Evolutionary conservation across 2,113 vertebrate species (phyloP).

Genomic region (Phalacrocorax pelagicus): DNA sequence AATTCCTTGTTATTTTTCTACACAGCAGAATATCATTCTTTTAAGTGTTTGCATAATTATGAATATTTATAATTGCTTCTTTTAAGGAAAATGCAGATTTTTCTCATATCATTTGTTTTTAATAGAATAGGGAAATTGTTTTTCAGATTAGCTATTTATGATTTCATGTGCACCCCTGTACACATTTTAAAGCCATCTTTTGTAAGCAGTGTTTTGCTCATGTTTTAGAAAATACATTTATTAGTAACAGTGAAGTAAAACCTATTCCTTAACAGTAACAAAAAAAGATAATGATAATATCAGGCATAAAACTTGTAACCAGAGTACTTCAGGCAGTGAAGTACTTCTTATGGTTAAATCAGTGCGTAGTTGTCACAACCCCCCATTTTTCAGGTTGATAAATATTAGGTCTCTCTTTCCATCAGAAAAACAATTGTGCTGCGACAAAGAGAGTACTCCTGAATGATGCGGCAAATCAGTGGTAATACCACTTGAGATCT

Average conservation of each 20-base stretch:
- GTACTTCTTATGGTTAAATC: neutral
- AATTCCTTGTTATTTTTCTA: neutral
- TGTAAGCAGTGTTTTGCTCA: neutral
- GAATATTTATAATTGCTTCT: neutral
- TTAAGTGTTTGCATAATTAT: neutral
- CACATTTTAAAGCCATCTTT: neutral
- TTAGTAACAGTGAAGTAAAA: neutral
- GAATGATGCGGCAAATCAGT: neutral
- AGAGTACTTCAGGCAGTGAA: neutral
- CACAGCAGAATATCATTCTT: neutral
- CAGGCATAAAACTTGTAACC: neutral
- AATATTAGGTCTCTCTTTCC: neutral
- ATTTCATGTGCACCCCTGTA: neutral
- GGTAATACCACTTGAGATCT: neutral
- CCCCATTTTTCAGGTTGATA: neutral
- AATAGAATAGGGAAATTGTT: neutral
- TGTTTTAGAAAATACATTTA: neutral
- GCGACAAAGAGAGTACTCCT: neutral
- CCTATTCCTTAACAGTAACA: neutral
- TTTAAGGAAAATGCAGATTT: neutral
- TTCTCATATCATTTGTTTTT: neutral
- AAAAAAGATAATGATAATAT: neutral
- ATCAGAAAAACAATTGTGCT: neutral
- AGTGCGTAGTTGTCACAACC: neutral
- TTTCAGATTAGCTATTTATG: neutral